Percentiles rank a stretch among this genome's conserved stretches.
These are phyloP conservation scores for Melangyna quadrimaculata DNA, from an alignment of 2,888 invertebrate genomes.

Conservation along the genomic window DNA sequence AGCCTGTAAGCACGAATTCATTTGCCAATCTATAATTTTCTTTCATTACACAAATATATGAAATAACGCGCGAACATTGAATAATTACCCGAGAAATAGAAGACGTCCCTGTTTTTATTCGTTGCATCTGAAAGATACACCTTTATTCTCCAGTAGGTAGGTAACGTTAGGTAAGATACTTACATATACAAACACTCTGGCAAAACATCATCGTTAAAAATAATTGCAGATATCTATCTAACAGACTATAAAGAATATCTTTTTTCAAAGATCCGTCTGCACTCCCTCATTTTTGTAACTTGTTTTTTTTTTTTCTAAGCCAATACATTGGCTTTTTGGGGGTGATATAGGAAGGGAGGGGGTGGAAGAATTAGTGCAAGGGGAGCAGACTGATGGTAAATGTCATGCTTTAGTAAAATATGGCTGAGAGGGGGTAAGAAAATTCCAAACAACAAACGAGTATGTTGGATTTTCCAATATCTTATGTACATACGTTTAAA, in stretches of 20 bases:
- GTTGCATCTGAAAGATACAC: slow-evolving; percentile 39
- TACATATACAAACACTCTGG: background rate
- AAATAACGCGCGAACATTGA: slow-evolving; percentile 41
- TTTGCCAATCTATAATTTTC: slow-evolving; percentile 62
- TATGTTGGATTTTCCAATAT: slow-evolving; percentile 30
- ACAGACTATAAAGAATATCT: slow-evolving; percentile 35
- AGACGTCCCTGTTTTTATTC: background rate
- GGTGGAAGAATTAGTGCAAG: background rate
- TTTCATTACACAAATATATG: slow-evolving; percentile 36
- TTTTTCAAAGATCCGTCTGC: slow-evolving; percentile 23
- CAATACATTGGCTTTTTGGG: background rate
- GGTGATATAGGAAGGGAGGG: background rate
- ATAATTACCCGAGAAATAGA: slow-evolving; percentile 43
- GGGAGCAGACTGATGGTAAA: background rate
- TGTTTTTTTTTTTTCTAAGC: background rate
- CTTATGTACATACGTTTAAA: background rate
- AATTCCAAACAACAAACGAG: background rate
- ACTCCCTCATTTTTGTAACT: no score
- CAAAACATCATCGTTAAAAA: slow-evolving; percentile 66
- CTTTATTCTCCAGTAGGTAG: background rate
- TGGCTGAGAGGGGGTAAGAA: background rate
- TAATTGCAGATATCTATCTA: slow-evolving; percentile 68
- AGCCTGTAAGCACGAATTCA: slow-evolving; percentile 50
- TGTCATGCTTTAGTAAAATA: slow-evolving; percentile 17
- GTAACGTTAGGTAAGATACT: background rate